These are phyloP conservation scores for Ischnura elegans DNA, from an alignment of 2,888 invertebrate genomes.

Conservation along the genomic window DNA sequence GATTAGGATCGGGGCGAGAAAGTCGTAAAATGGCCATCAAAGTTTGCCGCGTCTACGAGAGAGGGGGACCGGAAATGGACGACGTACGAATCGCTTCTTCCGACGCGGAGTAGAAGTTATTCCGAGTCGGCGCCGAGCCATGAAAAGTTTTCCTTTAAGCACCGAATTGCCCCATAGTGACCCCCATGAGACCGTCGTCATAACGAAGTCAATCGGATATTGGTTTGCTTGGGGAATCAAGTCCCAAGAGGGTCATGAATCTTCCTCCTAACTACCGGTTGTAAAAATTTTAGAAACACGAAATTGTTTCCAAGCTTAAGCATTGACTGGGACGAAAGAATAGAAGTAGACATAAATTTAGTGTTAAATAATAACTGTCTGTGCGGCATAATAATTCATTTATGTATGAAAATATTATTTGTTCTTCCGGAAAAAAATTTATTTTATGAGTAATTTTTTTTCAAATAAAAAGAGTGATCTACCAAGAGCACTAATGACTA, in stretches of 20 bases:
- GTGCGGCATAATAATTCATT: too few relatives aligned
- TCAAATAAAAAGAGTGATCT: too few relatives aligned
- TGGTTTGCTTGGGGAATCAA: neutral
- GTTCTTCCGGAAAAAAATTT: too few relatives aligned
- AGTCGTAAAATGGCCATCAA: constrained; percentile 44
- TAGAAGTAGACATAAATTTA: too few relatives aligned
- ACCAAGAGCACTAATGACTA: too few relatives aligned
- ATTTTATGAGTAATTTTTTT: too few relatives aligned
- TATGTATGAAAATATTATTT: too few relatives aligned
- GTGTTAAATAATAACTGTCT: too few relatives aligned
- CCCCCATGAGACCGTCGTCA: neutral
- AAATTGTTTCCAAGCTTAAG: too few relatives aligned
- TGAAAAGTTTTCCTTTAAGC: constrained; percentile 43
- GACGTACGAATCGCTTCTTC: neutral
- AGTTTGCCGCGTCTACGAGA: neutral
- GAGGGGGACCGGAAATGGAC: neutral
- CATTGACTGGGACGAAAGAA: too few relatives aligned
- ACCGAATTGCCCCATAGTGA: neutral
- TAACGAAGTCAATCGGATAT: constrained; percentile 26
- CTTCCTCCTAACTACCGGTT: too few relatives aligned
- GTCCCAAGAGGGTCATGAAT: neutral
- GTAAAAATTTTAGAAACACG: too few relatives aligned
- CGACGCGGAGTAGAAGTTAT: neutral
- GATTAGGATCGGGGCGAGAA: neutral
- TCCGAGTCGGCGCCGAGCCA: neutral